Percentiles rank a stretch among this genome's conserved stretches.
Evolutionary conservation across 2,113 vertebrate genomes (phyloP).

Genomic region (Probosciger aterrimus): DNA sequence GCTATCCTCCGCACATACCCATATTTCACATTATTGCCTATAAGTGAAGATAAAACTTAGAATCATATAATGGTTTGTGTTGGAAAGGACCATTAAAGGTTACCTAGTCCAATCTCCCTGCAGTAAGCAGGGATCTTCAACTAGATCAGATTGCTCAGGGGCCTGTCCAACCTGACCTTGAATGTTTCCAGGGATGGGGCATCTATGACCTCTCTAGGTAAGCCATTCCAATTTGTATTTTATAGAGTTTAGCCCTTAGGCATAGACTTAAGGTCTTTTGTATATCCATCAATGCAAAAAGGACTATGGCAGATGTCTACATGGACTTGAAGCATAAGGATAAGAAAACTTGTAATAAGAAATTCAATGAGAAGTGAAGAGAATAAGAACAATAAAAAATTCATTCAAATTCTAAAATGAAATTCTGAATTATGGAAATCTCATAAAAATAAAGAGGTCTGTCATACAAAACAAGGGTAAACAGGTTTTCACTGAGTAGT

Average conservation of each 20-base stretch:
- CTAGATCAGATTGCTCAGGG: not conserved
- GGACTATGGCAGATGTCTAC: not conserved
- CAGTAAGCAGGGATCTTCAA: not conserved
- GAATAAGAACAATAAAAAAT: not conserved
- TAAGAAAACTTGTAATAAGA: not conserved
- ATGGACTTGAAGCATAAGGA: not conserved
- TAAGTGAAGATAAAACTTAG: not conserved
- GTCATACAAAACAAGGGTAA: not conserved
- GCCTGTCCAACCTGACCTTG: not conserved
- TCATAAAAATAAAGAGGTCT: not conserved
- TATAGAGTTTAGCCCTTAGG: not conserved
- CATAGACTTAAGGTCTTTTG: not conserved
- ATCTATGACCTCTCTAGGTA: not conserved
- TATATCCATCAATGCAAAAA: not conserved
- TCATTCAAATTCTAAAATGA: not conserved
- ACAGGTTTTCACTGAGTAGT: not conserved
- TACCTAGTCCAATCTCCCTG: accelerated
- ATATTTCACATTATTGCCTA: not conserved
- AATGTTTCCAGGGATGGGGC: not conserved
- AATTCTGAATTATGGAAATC: not conserved
- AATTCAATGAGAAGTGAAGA: not conserved
- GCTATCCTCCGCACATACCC: accelerated
- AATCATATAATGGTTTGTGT: not conserved
- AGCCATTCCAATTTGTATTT: not conserved
- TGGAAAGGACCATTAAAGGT: not conserved